phyloP scores from a whole-genome alignment of 1,140 invertebrate genomes.

The Thaumetopoea pityocampa region DNA sequence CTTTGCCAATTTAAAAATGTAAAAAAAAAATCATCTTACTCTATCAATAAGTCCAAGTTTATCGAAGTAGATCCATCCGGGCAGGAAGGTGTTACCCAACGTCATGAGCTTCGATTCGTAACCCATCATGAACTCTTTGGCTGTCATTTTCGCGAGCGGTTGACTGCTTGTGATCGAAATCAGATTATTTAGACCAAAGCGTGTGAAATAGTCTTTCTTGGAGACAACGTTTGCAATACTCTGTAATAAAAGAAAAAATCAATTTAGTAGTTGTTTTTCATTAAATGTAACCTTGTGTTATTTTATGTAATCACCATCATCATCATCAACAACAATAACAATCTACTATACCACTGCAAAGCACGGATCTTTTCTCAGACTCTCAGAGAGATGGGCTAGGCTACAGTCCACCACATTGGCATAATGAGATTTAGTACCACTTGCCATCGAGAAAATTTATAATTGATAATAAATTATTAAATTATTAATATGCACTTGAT shows the following conservation, averaged over 20 bases:
- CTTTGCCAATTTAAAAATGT: not conserved
- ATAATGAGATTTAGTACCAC: too few relatives aligned
- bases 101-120: slow-evolving; percentile 84
- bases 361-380: too few relatives aligned
- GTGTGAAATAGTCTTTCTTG: slow-evolving; percentile 78
- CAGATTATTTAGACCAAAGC: slow-evolving; percentile 81
- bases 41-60: slow-evolving; percentile 89
- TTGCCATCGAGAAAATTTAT: too few relatives aligned
- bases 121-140: slow-evolving; percentile 90
- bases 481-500: too few relatives aligned
- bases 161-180: slow-evolving; percentile 80
- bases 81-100: slow-evolving; percentile 85
- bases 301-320: too few relatives aligned
- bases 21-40: slow-evolving; percentile 68
- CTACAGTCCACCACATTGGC: too few relatives aligned
- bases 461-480: too few relatives aligned
- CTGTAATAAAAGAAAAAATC: slow-evolving; percentile 73
- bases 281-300: too few relatives aligned
- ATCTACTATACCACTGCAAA: too few relatives aligned
- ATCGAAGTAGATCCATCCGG: slow-evolving; percentile 88
- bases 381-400: too few relatives aligned
- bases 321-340: too few relatives aligned
- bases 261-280: too few relatives aligned
- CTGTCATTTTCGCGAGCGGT: slow-evolving; percentile 85
- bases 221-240: slow-evolving; percentile 86